These are phyloP conservation scores for Idaea straminata DNA, from an alignment of 2,888 invertebrate species.

Conservation along the genomic window DNA sequence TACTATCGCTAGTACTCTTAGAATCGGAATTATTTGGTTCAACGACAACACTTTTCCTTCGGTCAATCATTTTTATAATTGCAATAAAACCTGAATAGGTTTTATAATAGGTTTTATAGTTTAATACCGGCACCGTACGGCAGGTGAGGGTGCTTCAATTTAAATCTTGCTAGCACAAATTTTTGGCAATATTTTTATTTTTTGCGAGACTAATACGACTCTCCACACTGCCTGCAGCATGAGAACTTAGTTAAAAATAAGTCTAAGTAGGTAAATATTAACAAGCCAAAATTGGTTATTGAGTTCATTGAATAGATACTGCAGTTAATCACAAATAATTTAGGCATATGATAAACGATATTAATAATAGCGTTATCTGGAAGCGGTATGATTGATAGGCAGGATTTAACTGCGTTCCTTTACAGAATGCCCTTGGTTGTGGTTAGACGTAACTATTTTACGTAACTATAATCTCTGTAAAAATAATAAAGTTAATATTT, in stretches of 20 bases:
- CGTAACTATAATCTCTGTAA: too few species aligned
- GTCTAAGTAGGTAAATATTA: background rate
- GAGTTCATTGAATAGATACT: background rate
- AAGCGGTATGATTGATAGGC: background rate
- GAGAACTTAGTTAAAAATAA: background rate
- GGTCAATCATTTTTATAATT: background rate
- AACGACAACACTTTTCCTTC: background rate
- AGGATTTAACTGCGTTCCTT: background rate
- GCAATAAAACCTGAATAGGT: background rate
- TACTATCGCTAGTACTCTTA: background rate
- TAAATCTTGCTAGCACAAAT: too few species aligned
- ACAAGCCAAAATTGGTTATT: background rate
- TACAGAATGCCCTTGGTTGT: background rate
- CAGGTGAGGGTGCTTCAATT: too few species aligned
- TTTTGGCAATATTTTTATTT: too few species aligned
- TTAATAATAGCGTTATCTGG: background rate
- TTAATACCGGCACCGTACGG: too few species aligned
- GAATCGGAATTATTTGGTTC: background rate
- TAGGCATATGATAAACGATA: background rate
- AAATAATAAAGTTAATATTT: too few species aligned
- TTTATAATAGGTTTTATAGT: too few species aligned
- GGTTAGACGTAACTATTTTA: too few species aligned
- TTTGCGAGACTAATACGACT: background rate
- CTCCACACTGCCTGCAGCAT: background rate
- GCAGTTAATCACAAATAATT: constrained; percentile 1